Evolutionary conservation across 2,888 invertebrate genomes (phyloP), one percentile per base, ranked within the genome.

Genomic region (Agrochola lota): DNA sequence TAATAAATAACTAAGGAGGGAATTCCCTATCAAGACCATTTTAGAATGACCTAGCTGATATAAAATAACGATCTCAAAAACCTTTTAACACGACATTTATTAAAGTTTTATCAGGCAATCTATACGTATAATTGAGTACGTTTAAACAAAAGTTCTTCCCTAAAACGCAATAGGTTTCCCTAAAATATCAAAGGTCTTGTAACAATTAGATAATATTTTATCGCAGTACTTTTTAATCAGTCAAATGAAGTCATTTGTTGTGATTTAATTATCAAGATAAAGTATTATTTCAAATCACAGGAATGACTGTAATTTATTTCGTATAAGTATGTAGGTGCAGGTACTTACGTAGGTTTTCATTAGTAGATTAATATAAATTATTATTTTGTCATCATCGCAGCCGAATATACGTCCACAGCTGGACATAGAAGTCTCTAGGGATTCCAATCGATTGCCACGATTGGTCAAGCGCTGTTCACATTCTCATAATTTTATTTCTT

Each of bases 211-310:
- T 83, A 74, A 79, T 68, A 17, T 68, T 69, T 83, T 83, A 85
- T 83, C 77, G 55, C 43, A 40, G 15, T 49, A 40, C 6, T 35
- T 26, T 74, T 40, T 86, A 80, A 88, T 88, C 88, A 82, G 64
- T 70, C 59, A 67, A 78, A 66, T 83, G 35, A 75, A 77, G 57
- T 84, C 70, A 80, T 90, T 80, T 78, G 66, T 78, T 66, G 52
- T 76, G 85, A 87, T 89, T 90, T 86, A 86, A 88, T 88, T 85
- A 85, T 64, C 57, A 43, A 74, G 86, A 89, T 89, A 84, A 81
- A 63, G 23, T 55, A 40, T 23, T 59, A 62, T 46, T 78, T 64
- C 12, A 40, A 62, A 59, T 66, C 66, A 72, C 62, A 60, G 71
- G 57, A 52, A 77, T 43, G 60, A 17, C 5, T 40, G 5, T 72